Base-by-base conservation (phyloP, 2,888 invertebrate genomes). In the Clepsis dumicolana region DNA sequence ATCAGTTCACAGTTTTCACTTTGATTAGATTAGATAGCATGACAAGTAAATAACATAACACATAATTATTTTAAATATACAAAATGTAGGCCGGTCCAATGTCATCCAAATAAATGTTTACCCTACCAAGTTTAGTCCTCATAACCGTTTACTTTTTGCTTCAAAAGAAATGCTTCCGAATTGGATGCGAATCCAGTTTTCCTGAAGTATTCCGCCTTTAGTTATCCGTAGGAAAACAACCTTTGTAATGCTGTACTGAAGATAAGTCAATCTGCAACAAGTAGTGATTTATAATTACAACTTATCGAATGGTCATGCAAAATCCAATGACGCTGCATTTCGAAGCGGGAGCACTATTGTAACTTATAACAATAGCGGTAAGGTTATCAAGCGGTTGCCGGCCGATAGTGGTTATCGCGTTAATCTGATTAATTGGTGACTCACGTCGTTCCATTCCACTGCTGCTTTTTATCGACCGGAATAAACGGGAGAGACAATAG, bases 361-460 rank as follows among this genome's bases (percentile, higher is more conserved):
- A n/a, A n/a, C n/a, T 72, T 50, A 35, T 66, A 72, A 48, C 77
- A 71, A 75, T 74, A 73, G 79, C 64, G 25, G 32, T 10, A 76
- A 74, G 74, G 73, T 76, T 79, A 83, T 80, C 79, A 79, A 78
- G 73, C 78, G 75, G 74, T 77, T 61, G 71, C 73, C 73, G 71
- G 72, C 73, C 80, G 87, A 86, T 89, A 89, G 79, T 77, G 68
- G 80, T 81, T 88, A 89, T 90, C 89, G 81, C 72, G 67, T 74
- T 87, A 88, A 90, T 91, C 88, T 82, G 86, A 88, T 89, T 90
- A 90, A 88, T 90, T 87, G 84, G 81, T 86, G 86, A 88, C 77
- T 88, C 88, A 87, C 73, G 74, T 74, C 78, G 76, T 72, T 75
- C 74, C 73, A 73, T 72, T 75, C 74, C 73, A 73, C 76, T 72